phyloP scores from a whole-genome alignment of 2,797 vertebrate genomes.

The Lithobates pipiens region DNA sequence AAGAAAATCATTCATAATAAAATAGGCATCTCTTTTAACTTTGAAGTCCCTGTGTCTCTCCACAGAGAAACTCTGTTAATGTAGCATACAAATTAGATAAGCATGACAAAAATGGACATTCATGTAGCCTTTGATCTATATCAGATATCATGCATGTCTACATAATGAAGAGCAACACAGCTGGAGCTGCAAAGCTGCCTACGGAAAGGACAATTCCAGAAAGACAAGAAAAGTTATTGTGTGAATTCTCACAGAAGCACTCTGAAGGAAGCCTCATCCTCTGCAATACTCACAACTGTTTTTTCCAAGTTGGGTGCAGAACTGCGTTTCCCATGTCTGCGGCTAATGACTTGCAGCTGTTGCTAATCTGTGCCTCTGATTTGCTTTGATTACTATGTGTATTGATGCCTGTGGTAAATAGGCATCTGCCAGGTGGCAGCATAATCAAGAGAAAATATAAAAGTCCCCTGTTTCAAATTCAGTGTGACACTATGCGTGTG shows the following conservation, averaged over 20 bases:
- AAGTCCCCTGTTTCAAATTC: slow-evolving; percentile 86
- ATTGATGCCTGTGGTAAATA: slow-evolving; percentile 85
- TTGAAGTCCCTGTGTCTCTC: no score
- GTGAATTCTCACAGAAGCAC: slow-evolving; percentile 70
- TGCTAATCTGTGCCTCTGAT: slow-evolving; percentile 85
- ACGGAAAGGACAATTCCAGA: slow-evolving; percentile 64
- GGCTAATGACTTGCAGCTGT: slow-evolving; percentile 87
- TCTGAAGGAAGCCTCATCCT: slow-evolving; percentile 78
- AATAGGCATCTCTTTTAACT: no score
- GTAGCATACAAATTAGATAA: slow-evolving; percentile 52
- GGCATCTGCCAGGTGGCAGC: slow-evolving; percentile 86
- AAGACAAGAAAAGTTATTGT: slow-evolving; percentile 80
- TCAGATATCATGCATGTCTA: slow-evolving; percentile 59
- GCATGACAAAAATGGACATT: slow-evolving; percentile 13
- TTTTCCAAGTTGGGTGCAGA: slow-evolving; percentile 80
- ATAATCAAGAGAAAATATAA: slow-evolving; percentile 81
- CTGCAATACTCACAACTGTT: slow-evolving; percentile 73
- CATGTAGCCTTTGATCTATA: not conserved
- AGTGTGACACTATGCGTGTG: slow-evolving; percentile 83
- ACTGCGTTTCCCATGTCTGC: slow-evolving; percentile 83
- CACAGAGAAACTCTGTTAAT: no score
- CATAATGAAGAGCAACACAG: slow-evolving; percentile 62
- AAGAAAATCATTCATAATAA: no score
- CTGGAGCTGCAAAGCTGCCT: slow-evolving; percentile 46
- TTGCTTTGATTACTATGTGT: slow-evolving; percentile 86